Conservation (phyloP, 2,797 vertebrate genomes). For the Pogonophryne albipinna region DNA sequence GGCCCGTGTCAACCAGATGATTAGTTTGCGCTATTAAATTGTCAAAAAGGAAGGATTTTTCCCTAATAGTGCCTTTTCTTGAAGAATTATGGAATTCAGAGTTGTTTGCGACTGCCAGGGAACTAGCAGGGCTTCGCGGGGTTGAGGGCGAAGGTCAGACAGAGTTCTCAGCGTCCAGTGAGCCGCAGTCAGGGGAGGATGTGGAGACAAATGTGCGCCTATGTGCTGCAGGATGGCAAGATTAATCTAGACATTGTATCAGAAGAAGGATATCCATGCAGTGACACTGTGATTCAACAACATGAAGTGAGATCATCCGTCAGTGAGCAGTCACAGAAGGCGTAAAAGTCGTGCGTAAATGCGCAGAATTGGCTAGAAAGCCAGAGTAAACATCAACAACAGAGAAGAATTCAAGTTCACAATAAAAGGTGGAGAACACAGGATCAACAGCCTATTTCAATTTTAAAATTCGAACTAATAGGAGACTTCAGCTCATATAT, state of each 20-base stretch:
- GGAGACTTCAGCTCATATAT: rapidly evolving
- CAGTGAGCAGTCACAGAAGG: conserved; percentile 4
- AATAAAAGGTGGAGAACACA: neutral
- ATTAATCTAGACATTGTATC: conserved; percentile 45
- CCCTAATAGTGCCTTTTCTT: conserved; percentile 88
- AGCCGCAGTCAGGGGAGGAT: conserved; percentile 64
- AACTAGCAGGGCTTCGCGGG: conserved; percentile 73
- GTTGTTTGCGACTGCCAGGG: conserved; percentile 80
- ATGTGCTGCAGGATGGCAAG: conserved; percentile 48
- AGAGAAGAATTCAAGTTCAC: neutral
- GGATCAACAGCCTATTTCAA: neutral
- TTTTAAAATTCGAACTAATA: neutral
- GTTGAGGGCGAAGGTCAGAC: conserved; percentile 82
- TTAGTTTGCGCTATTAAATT: conserved; percentile 96
- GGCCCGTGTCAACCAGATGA: conserved; percentile 93
- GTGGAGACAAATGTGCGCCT: conserved; percentile 63
- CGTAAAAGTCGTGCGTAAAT: conserved; percentile 32
- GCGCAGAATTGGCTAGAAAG: neutral
- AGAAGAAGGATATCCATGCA: conserved; percentile 31
- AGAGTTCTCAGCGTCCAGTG: conserved; percentile 86
- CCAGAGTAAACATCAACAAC: neutral
- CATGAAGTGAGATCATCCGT: conserved; percentile 8
- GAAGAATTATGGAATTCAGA: conserved; percentile 89
- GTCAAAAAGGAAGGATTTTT: conserved; percentile 93
- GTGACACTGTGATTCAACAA: conserved; percentile 38